Evolutionary conservation across 2,797 vertebrate genomes (phyloP).

Genomic region (Xiphorhynchus erythropygius): DNA sequence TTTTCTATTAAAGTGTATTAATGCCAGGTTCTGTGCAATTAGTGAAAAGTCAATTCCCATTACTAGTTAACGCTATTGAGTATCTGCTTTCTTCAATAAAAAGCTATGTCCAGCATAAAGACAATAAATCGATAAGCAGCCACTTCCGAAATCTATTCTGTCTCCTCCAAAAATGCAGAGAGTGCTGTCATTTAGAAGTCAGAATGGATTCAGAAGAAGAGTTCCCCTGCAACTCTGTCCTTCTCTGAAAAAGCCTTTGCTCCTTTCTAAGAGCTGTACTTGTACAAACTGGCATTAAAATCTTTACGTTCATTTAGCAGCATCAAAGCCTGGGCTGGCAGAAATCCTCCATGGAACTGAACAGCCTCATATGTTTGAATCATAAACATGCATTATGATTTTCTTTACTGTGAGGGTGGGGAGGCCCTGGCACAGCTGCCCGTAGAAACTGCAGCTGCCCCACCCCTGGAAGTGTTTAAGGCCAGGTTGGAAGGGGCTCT

Average conservation of each 20-base stretch:
- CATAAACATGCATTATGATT: rapidly evolving
- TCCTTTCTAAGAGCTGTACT: background rate
- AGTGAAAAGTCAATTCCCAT: constrained; percentile 94
- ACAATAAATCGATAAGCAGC: constrained; percentile 84
- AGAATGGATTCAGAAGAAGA: background rate
- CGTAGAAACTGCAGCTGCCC: background rate
- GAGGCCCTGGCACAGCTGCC: background rate
- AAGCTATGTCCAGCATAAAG: constrained; percentile 85
- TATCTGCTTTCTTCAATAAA: constrained; percentile 97
- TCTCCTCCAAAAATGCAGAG: constrained; percentile 59
- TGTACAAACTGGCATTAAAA: background rate
- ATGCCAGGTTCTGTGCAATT: constrained; percentile 92
- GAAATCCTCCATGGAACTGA: background rate
- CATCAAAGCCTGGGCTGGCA: background rate
- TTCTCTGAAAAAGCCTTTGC: background rate
- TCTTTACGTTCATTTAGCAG: background rate
- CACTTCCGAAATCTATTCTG: constrained; percentile 76
- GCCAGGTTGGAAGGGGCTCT: background rate
- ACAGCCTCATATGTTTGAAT: rapidly evolving
- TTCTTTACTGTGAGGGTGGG: background rate
- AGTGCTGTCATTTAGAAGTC: background rate
- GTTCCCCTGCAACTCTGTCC: background rate
- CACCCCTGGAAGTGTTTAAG: background rate
- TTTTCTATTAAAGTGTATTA: constrained; percentile 91
- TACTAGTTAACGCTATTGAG: constrained; percentile 92